Evolutionary conservation across 1,140 invertebrate species (phyloP).

Genomic region (Hycleus phaleratus): DNA sequence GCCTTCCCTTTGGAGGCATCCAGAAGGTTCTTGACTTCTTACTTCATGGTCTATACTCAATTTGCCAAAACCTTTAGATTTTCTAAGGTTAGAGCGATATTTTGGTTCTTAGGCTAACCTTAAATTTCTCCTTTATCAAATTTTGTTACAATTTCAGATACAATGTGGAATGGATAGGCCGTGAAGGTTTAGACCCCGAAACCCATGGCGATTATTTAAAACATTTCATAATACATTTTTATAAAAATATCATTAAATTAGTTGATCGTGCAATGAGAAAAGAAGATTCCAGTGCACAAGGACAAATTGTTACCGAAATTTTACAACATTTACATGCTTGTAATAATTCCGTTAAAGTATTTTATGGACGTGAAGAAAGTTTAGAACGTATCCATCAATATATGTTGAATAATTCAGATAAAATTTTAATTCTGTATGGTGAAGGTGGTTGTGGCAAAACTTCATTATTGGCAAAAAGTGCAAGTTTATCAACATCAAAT

Average conservation of each 20-base stretch:
- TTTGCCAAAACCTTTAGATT: no score
- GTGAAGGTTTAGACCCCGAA: conserved; percentile 87
- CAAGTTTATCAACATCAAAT: conserved; percentile 61
- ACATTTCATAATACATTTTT: conserved; percentile 93
- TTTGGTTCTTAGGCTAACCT: no score
- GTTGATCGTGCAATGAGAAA: conserved; percentile 92
- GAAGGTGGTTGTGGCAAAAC: conserved; percentile 96
- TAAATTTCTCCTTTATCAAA: no score
- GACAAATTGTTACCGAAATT: conserved; percentile 91
- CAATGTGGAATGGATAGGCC: conserved; percentile 93
- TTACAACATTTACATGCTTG: conserved; percentile 95
- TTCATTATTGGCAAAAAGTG: conserved; percentile 87
- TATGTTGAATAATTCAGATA: conserved; percentile 76
- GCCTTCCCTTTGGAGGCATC: no score
- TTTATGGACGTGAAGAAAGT: conserved; percentile 87
- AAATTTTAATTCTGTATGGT: conserved; percentile 89
- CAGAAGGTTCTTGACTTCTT: no score
- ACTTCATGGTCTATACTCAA: no score
- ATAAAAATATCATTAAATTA: conserved; percentile 86
- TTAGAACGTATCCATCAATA: conserved; percentile 76
- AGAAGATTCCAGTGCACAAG: conserved; percentile 88
- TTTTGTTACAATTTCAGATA: conserved; percentile 53
- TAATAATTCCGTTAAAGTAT: conserved; percentile 92
- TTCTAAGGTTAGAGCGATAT: no score
- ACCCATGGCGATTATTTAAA: conserved; percentile 92